Conservation (phyloP, 2,113 vertebrate genomes). For the Origma solitaria region DNA sequence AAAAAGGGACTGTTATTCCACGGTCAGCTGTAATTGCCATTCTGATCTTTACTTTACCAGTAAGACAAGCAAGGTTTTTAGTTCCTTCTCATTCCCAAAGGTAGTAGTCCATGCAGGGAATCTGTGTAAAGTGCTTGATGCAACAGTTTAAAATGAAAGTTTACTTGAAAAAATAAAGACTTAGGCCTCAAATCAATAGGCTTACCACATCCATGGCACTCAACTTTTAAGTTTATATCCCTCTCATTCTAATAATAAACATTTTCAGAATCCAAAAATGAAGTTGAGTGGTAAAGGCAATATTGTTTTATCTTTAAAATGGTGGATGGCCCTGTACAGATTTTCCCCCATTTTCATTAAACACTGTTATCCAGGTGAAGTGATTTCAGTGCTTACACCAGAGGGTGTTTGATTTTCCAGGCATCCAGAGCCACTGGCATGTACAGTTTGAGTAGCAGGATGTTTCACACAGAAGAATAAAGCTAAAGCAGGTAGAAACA, state of each 20-base stretch:
- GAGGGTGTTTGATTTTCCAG: background rate
- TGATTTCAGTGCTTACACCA: background rate
- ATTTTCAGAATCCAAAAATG: background rate
- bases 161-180: background rate
- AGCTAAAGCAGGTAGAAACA: background rate
- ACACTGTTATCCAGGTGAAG: background rate
- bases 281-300: background rate
- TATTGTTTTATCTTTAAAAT: background rate
- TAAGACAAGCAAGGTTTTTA: background rate
- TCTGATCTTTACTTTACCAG: background rate
- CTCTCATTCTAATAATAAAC: background rate
- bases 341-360: background rate
- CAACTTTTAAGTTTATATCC: background rate
- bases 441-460: background rate
- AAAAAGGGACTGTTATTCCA: background rate
- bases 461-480: background rate
- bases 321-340: background rate
- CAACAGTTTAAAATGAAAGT: background rate
- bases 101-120: background rate
- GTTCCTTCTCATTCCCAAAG: background rate
- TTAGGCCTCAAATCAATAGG: background rate
- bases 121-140: background rate
- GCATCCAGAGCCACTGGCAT: background rate
- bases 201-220: background rate
- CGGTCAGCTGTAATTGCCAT: background rate